Conservation (phyloP, 2,113 vertebrate genomes). For the Megaceryle maxima region DNA sequence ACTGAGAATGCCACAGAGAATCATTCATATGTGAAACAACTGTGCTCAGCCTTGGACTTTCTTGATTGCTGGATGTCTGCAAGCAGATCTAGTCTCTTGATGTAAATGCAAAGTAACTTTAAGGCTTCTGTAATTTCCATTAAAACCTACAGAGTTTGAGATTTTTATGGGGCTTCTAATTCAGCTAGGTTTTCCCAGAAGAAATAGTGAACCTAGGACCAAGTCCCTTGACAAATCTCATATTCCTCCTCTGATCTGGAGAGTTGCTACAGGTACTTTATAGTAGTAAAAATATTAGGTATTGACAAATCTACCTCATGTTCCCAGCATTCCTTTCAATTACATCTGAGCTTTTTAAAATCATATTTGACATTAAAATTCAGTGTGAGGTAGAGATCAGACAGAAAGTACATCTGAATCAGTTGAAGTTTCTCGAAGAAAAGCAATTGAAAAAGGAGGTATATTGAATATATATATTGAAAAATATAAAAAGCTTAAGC, state of each 20-base stretch:
- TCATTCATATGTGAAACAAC: rapidly evolving
- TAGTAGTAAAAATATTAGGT: neutral
- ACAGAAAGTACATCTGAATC: neutral
- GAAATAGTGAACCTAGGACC: neutral
- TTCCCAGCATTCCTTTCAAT: neutral
- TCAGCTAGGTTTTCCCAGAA: neutral
- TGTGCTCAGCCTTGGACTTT: neutral
- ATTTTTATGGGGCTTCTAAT: neutral
- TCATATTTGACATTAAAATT: neutral
- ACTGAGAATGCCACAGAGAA: neutral
- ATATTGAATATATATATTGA: too few species aligned
- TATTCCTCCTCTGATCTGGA: neutral
- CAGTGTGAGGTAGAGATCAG: neutral
- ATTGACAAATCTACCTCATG: neutral
- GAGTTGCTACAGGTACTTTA: neutral
- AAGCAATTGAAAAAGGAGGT: neutral
- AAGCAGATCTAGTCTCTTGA: neutral
- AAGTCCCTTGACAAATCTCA: neutral
- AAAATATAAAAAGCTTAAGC: neutral
- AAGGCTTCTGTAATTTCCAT: neutral
- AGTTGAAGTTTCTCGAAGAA: neutral
- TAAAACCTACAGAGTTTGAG: neutral
- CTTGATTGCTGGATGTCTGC: neutral
- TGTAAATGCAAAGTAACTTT: neutral
- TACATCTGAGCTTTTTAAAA: neutral